Evolutionary conservation across 2,113 vertebrate species (phyloP), one percentile per base, ranked within the genome.

Genomic region (Pao palembangensis): DNA sequence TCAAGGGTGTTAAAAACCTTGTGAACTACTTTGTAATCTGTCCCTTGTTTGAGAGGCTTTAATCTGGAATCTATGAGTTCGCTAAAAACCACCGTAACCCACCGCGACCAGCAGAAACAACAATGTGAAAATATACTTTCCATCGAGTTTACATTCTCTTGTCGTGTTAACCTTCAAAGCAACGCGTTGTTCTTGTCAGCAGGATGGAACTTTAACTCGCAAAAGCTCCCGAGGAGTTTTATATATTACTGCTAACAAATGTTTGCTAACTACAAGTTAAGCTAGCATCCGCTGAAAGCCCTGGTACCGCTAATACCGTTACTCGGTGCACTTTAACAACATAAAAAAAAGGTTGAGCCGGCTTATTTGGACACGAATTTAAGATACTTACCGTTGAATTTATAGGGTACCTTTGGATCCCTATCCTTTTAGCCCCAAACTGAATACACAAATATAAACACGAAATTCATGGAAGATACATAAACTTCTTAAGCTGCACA

Each of bases 251-350:
- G 55, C 44, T 65, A 42, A 72, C 64, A 69, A 75, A 71, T 10
- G 18, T 48, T 11, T 34, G 82, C 84, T 85, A 85, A 79, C 64
- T 15, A 75, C 46, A 85, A 85, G 72, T 84, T 51, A 82, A 78
- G 84, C 86, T 88, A 85, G 75, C 71, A 75, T 75, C 75, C 44
- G 59, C 51, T 3, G 58, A 73, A 6, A 11, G 48, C 58, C 21
- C 44, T 3, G 58, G 0, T 41, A 69, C 3, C 58, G 38, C 58
- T 61, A 64, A 28, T 69, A 84, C 87, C 85, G 85, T 80, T 87
- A 87, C 64, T 51, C 23, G 31, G 19, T 64, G 28, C 7, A 14
- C 42, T 55, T 21, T 17, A 65, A 59, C 63, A 15, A 23, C 13
- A 17, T 20, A 12, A 41, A 20, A 56, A 56, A 0, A 2, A 7